Base-by-base conservation (phyloP, 2,113 vertebrate species). In the Tragelaphus strepsiceros region DNA sequence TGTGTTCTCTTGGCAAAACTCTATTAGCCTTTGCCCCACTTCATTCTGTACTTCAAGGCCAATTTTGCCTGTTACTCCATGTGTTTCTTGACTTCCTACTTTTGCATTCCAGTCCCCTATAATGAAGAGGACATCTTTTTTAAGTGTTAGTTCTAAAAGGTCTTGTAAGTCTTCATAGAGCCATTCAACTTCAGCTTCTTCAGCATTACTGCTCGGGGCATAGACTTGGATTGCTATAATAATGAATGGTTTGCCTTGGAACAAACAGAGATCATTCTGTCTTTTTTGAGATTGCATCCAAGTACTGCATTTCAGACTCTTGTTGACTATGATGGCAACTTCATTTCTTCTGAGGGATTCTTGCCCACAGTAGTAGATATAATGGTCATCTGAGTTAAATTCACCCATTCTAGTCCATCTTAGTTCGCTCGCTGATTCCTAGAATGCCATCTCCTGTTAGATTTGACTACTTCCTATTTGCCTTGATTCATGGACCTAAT, bases 131-230 rank as follows among this genome's bases (percentile, higher is more conserved):
- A n/a, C 62, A 64, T n/a, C 30, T 64, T 32, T 17, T 64, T n/a
- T 4, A 8, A 17, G 15, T 64, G 15, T n/a, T 64, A n/a, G 30
- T n/a, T 64, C 62, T 64, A 64, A n/a, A 64, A 64, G 15, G 30
- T 64, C 62, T 64, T 64, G 30, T n/a, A 64, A n/a, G 62, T 64
- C 62, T 64, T 64, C 62, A n/a, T n/a, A 64, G 62, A 64, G 32
- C 62, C 30, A 9, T 64, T 64, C 30, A 64, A n/a, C 62, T 17
- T 64, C 16, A 64, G 62, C 15, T 64, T 8, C 62, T 64, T 64
- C 30, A 64, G 30, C 4, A 4, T 64, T 64, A 64, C 62, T 17
- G 30, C 7, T n/a, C 0, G 0, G 30, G 30, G 15, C 62, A n/a
- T 64, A 64, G 62, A n/a, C 30, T n/a, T 64, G 62, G 7, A 64